Conservation (phyloP, 2,888 invertebrate species). For the Chrysina gloriosa region DNA sequence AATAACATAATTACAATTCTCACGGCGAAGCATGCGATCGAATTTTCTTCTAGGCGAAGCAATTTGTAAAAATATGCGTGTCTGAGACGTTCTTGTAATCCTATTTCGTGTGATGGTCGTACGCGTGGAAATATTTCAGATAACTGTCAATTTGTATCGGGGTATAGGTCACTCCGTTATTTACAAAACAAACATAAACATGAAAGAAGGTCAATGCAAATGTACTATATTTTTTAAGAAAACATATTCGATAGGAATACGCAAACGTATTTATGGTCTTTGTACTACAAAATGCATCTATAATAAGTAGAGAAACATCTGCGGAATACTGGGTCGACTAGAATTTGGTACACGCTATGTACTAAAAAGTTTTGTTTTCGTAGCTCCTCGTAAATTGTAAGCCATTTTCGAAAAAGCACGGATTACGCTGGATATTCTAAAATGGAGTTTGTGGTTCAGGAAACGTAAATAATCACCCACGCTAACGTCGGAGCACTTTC, state of each 20-base stretch:
- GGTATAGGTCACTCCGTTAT: conserved; percentile 26
- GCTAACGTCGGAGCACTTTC: background rate
- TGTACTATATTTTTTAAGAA: conserved; percentile 2
- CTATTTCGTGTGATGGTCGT: conserved; percentile 13
- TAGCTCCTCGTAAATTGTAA: background rate
- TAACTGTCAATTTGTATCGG: conserved; percentile 32
- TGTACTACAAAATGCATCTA: background rate
- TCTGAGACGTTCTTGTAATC: background rate
- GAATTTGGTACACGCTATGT: too few relatives aligned
- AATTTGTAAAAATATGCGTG: background rate
- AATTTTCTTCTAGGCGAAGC: background rate
- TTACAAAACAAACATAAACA: conserved; percentile 22
- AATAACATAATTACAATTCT: conserved; percentile 9
- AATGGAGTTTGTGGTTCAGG: conserved; percentile 7
- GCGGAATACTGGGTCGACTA: too few relatives aligned
- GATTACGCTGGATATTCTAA: background rate
- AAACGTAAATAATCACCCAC: conserved; percentile 15
- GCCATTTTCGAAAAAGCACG: background rate
- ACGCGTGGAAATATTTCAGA: conserved; percentile 25
- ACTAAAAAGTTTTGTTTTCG: background rate
- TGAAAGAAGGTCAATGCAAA: conserved; percentile 15
- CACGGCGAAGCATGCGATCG: background rate
- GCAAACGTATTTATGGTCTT: background rate
- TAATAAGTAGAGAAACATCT: background rate
- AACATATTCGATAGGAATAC: background rate